phyloP scores from a whole-genome alignment of 2,113 vertebrate genomes.

The Grus americana region DNA sequence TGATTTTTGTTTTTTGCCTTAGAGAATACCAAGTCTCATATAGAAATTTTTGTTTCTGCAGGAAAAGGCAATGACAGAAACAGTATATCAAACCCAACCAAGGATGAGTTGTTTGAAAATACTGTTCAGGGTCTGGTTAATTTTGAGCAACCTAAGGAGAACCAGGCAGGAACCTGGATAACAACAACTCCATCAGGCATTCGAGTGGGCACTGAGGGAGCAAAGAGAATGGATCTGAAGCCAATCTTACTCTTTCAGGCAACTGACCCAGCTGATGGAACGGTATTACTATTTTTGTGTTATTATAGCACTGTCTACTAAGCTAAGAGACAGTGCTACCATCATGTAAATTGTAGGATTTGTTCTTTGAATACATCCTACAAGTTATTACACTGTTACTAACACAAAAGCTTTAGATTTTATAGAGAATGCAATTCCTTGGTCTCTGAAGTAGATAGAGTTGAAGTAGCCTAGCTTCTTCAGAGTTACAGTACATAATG shows the following conservation, averaged over 20 bases:
- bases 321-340: background rate
- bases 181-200: slow-evolving; percentile 86
- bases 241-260: slow-evolving; percentile 75
- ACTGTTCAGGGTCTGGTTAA: background rate
- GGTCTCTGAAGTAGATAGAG: background rate
- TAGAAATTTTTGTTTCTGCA: slow-evolving; percentile 12
- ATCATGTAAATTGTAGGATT: background rate
- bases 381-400: background rate
- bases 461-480: background rate
- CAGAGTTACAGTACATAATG: background rate
- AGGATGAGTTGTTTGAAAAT: slow-evolving; percentile 44
- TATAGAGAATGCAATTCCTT: background rate
- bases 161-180: slow-evolving; percentile 79
- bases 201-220: slow-evolving; percentile 79
- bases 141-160: background rate
- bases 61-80: slow-evolving; percentile 51
- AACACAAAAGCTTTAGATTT: background rate
- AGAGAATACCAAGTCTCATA: background rate
- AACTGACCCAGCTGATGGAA: slow-evolving; percentile 84
- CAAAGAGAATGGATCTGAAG: slow-evolving; percentile 58
- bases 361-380: background rate
- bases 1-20: background rate
- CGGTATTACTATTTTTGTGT: slow-evolving; percentile 70
- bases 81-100: background rate
- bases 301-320: background rate